Evolutionary conservation across 2,797 vertebrate species (phyloP).

Genomic region (Sebastiscus albofasciatus): DNA sequence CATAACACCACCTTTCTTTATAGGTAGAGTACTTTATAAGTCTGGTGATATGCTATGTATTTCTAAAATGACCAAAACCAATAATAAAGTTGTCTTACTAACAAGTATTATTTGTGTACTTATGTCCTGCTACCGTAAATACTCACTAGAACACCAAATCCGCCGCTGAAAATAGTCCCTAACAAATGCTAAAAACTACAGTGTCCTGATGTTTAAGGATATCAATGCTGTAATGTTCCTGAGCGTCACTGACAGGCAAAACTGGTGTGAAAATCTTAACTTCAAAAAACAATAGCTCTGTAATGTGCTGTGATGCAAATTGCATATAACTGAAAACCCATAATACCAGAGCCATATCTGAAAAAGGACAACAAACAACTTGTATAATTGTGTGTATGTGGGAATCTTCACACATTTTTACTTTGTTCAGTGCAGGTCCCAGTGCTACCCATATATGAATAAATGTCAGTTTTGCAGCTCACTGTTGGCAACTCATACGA

Average conservation of each 20-base stretch:
- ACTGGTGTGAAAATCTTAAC: neutral
- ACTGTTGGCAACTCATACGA: neutral
- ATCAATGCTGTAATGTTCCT: neutral
- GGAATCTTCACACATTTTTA: neutral
- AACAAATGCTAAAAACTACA: neutral
- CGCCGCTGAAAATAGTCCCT: neutral
- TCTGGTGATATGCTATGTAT: too few species aligned
- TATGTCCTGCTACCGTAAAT: neutral
- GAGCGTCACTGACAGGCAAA: neutral
- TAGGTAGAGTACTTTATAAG: neutral
- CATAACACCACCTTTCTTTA: neutral
- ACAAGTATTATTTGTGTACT: neutral
- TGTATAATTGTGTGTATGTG: too few species aligned
- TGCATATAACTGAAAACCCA: neutral
- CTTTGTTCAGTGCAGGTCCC: neutral
- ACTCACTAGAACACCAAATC: neutral
- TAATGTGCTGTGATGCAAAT: neutral
- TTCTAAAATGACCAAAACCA: neutral
- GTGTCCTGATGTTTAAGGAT: neutral
- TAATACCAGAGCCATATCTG: neutral
- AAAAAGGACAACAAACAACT: too few species aligned
- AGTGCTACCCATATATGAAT: neutral
- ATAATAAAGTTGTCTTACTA: neutral
- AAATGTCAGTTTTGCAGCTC: neutral
- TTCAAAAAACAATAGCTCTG: neutral